Percentiles rank a stretch among this genome's conserved stretches.
These are phyloP conservation scores for Ibidorhyncha struthersii DNA, from an alignment of 2,113 vertebrate genomes.

Conservation along the genomic window DNA sequence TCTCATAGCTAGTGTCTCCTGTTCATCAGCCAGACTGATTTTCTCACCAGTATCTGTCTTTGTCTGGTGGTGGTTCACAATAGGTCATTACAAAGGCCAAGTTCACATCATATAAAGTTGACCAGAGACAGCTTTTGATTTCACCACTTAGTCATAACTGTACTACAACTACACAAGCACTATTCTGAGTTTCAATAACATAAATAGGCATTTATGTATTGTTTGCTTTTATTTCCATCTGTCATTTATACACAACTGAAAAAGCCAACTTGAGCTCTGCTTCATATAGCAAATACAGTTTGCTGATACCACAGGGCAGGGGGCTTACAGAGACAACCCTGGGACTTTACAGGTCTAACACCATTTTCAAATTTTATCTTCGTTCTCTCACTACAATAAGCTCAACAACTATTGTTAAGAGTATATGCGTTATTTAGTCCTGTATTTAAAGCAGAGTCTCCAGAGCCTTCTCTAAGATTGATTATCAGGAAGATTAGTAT, in stretches of 20 bases:
- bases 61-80: background rate
- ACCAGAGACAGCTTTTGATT: background rate
- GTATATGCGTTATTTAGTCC: background rate
- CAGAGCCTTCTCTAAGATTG: background rate
- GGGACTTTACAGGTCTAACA: background rate
- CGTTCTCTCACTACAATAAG: background rate
- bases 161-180: background rate
- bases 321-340: background rate
- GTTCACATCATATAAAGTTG: background rate
- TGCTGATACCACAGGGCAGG: background rate
- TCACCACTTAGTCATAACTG: background rate
- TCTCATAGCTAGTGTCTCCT: background rate
- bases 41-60: background rate
- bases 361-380: background rate
- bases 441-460: background rate
- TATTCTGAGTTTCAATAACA: background rate
- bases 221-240: background rate
- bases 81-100: background rate
- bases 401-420: background rate
- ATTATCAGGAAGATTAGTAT: background rate
- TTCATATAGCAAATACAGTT: background rate
- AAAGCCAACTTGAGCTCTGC: background rate
- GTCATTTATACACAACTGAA: background rate
- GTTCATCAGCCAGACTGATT: background rate
- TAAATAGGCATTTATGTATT: fast-evolving